Conservation (phyloP, 2,797 vertebrate species). For the Australoheros facetus region DNA sequence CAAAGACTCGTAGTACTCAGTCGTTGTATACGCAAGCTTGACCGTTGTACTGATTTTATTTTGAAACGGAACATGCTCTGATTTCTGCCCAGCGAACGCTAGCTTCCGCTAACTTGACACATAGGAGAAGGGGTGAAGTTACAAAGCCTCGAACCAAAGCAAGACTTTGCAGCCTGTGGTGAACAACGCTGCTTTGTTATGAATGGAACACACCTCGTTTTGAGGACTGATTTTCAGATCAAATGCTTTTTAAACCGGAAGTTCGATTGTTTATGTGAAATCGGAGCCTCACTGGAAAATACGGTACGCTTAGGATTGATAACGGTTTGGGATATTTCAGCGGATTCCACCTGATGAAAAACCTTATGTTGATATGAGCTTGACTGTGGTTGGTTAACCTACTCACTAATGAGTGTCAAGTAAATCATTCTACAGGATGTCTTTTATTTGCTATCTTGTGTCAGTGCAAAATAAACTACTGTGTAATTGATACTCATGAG, state of each 20-base stretch:
- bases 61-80: not conserved
- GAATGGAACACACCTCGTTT: conserved; percentile 45
- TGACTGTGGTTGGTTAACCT: not conserved
- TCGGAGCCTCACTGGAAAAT: not conserved
- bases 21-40: not conserved
- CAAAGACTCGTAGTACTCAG: not conserved
- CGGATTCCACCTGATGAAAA: not conserved
- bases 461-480: not conserved
- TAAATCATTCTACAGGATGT: not conserved
- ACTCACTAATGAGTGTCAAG: not conserved
- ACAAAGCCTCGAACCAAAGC: conserved; percentile 49
- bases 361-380: not conserved
- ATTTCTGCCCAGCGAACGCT: not conserved
- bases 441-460: not conserved
- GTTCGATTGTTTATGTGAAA: not conserved
- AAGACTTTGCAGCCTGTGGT: conserved; percentile 10
- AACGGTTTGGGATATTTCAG: conserved; percentile 3
- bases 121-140: conserved; percentile 58
- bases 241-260: not conserved
- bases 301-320: conserved; percentile 24
- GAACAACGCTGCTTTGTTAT: conserved; percentile 31
- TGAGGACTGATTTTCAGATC: not conserved
- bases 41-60: conserved; percentile 33
- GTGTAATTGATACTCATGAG: not conserved
- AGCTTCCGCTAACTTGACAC: conserved; percentile 21